Evolutionary conservation across 2,888 invertebrate species (phyloP), one percentile per base, ranked within the genome.

Genomic region (Theodoxus fluviatilis): DNA sequence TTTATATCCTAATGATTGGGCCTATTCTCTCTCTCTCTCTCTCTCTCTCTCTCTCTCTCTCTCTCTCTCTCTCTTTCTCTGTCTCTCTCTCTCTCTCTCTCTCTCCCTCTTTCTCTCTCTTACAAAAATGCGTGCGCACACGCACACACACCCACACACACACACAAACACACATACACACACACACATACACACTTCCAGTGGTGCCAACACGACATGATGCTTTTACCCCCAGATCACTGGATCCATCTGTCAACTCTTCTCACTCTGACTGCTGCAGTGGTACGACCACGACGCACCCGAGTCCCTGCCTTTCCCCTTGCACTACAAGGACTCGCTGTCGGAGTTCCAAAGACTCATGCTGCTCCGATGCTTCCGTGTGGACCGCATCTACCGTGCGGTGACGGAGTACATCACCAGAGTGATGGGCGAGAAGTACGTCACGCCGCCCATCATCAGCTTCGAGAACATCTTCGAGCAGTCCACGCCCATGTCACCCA

Each of bases 161-260:
- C 49, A 49, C 49, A 49, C 49, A 57, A 7, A 25, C 57, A 57
- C 57, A 57, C 57, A 25, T 31, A 67, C 40, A 49, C 49, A 67
- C 49, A 49, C 49, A 67, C 49, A 67, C 49, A 47, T 31, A 57
- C 57, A 25, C 57, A 57, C 57, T 79, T 84, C 75, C 69, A 94
- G 91, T 96, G 95, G 95, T 94, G 91, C 84, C 94, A 95, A 85
- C 89, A 91, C 83, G 95, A 96, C 84, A n/a, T n/a, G n/a, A n/a
- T n/a, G n/a, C n/a, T n/a, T n/a, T n/a, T n/a, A n/a, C n/a, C n/a
- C n/a, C n/a, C n/a, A n/a, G n/a, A n/a, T n/a, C n/a, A n/a, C n/a
- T n/a, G n/a, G n/a, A n/a, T n/a, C n/a, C n/a, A n/a, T n/a, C n/a
- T n/a, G n/a, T n/a, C n/a, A n/a, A n/a, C n/a, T n/a, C n/a, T n/a